Evolutionary conservation across 2,888 invertebrate species (phyloP).

Genomic region (Allacma fusca): DNA sequence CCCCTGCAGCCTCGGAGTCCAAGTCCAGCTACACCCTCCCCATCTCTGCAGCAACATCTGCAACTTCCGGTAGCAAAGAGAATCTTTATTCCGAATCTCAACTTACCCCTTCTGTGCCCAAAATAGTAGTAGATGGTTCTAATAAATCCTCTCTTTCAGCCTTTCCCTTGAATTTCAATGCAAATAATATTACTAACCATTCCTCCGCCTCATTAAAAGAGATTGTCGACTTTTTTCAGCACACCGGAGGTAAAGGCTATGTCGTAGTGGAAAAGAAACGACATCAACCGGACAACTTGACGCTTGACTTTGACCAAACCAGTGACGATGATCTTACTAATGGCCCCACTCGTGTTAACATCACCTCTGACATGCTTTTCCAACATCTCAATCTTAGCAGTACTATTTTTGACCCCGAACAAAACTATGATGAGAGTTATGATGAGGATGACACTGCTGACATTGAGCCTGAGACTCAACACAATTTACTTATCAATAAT

Average conservation of each 20-base stretch:
- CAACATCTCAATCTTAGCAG: conserved; percentile 19
- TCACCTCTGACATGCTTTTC: conserved; percentile 46
- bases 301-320: conserved; percentile 42
- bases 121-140: conserved; percentile 16
- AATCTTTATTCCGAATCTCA: conserved; percentile 30
- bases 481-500: not conserved
- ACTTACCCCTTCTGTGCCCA: conserved; percentile 5
- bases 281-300: conserved; percentile 43
- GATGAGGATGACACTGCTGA: not conserved
- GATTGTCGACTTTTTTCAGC: conserved; percentile 54
- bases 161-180: conserved; percentile 16
- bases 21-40: conserved; percentile 44
- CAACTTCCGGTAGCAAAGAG: conserved; percentile 47
- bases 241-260: conserved; percentile 51
- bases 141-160: not conserved
- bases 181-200: conserved; percentile 2
- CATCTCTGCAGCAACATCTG: conserved; percentile 16
- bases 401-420: not conserved
- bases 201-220: conserved; percentile 48
- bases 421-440: not conserved
- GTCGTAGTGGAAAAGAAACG: conserved; percentile 49
- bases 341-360: conserved; percentile 48
- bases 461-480: not conserved
- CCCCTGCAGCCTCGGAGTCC: conserved; percentile 49
- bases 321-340: conserved; percentile 44